These are phyloP conservation scores for Syrphus vitripennis DNA, from an alignment of 2,888 invertebrate species.

Conservation along the genomic window DNA sequence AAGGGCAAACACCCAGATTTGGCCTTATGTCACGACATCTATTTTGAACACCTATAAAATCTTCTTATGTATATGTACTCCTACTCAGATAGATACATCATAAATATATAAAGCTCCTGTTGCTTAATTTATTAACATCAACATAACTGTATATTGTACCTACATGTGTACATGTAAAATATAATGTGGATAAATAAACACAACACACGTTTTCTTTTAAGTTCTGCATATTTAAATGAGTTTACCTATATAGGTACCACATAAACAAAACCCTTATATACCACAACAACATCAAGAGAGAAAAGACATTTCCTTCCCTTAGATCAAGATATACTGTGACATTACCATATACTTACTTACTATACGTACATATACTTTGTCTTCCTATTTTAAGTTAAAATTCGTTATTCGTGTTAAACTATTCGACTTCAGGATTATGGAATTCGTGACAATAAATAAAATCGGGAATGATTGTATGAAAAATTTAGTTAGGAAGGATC, in stretches of 20 bases:
- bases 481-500: conserved; percentile 57
- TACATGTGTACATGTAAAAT: too few relatives aligned
- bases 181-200: too few relatives aligned
- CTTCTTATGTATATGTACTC: too few relatives aligned
- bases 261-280: too few relatives aligned
- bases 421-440: conserved; percentile 67
- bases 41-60: too few relatives aligned
- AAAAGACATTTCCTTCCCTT: not conserved
- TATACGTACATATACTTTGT: not conserved
- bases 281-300: not conserved
- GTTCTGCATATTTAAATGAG: not conserved
- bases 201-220: not conserved
- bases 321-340: not conserved
- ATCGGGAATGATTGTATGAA: conserved; percentile 58
- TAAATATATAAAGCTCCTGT: too few relatives aligned
- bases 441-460: conserved; percentile 72
- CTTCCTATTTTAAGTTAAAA: conserved; percentile 14
- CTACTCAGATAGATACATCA: too few relatives aligned
- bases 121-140: too few relatives aligned
- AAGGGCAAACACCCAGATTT: too few relatives aligned
- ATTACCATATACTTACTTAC: not conserved
- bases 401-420: conserved; percentile 67
- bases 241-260: not conserved
- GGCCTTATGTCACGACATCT: too few relatives aligned
- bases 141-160: too few relatives aligned